phyloP scores from a whole-genome alignment of 2,797 vertebrate species.

The Malacoraja senta region DNA sequence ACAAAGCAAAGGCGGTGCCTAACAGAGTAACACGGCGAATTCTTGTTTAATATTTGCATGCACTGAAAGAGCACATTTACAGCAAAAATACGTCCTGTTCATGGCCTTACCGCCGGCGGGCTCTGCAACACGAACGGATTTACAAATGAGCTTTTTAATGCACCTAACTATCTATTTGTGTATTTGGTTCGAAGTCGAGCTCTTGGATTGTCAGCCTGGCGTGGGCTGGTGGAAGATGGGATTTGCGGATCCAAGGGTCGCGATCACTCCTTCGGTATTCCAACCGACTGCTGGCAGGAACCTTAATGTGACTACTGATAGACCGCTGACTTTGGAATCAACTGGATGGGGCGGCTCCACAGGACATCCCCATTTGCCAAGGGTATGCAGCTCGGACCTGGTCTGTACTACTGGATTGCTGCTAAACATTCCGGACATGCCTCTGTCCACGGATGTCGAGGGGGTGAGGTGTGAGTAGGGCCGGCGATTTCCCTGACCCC shows the following conservation, averaged over 20 bases:
- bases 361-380: background rate
- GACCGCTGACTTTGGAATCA: background rate
- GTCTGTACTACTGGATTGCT: background rate
- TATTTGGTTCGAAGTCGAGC: background rate
- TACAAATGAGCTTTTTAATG: background rate
- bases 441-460: no score
- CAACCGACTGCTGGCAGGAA: background rate
- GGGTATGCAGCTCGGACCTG: background rate
- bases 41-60: background rate
- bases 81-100: background rate
- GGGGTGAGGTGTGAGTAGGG: background rate
- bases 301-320: no score
- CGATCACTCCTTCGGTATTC: background rate
- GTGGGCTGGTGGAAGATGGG: background rate
- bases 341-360: background rate
- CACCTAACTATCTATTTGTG: no score
- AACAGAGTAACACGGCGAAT: background rate
- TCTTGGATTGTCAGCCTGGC: background rate
- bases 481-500: background rate
- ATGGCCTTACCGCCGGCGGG: background rate
- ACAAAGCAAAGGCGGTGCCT: background rate
- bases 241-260: background rate
- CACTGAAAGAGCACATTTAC: background rate
- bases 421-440: no score
- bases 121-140: background rate